Base-by-base conservation (phyloP, 37 sponge, comb jelly and placozoan species). In the Axinella damicornis region DNA sequence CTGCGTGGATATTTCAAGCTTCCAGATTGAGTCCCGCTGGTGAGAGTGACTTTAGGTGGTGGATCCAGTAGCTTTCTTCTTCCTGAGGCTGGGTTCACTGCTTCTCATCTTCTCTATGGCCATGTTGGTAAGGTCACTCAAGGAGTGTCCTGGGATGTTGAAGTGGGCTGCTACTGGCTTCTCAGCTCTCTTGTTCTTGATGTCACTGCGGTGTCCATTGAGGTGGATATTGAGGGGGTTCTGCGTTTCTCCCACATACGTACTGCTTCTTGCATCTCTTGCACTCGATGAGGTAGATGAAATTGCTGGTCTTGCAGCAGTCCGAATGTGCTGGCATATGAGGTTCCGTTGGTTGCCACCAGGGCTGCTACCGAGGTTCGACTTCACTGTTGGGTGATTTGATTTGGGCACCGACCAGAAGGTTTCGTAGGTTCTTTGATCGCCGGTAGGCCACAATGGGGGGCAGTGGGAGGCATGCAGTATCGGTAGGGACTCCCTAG, bases 171-270 rank as follows among this genome's bases (percentile, higher is more conserved):
- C n/a, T n/a, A n/a, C n/a, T n/a, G n/a, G n/a, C n/a, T n/a, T n/a
- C n/a, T n/a, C n/a, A n/a, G n/a, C n/a, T n/a, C n/a, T 12, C 65
- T 18, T 64, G 25, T 64, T 24, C n/a, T 11, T 12, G 65, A 64
- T 64, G 65, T 64, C 65, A 18, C n/a, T 13, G 65, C 65, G 65
- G n/a, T 64, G 65, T 13, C n/a, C 65, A 18, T 64, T 64, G n/a
- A 64, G 65, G 65, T 30, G 65, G n/a, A 64, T 64, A 18, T 64
- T 24, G 65, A 64, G 65, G n/a, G 65, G 65, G 12, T 64, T 64
- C 25, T 71, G 14, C 33, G 53, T 71, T 12, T 71, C 73, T 11
- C 73, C 73, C 41, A 71, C 37, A 27, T 71, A 71, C 38, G n/a
- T n/a, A n/a, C n/a, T 71, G 33, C 15, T 71, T 31, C 53, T 41